Evolutionary conservation across 2,797 vertebrate genomes (phyloP).

Genomic region (Melanogrammus aeglefinus): DNA sequence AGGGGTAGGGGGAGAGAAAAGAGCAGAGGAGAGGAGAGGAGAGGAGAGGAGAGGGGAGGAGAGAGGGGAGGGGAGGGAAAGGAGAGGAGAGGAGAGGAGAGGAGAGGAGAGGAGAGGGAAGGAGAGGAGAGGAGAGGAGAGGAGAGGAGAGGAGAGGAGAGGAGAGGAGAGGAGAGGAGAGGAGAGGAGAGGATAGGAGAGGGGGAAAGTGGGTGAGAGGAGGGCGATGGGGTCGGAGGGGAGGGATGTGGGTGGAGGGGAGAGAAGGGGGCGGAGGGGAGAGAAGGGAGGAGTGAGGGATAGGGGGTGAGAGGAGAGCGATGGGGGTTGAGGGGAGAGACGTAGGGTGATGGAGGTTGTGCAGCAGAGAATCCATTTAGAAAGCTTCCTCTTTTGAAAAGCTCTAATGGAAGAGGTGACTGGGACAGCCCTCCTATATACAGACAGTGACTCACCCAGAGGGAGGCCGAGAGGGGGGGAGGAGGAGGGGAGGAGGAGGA

Average conservation of each 20-base stretch:
- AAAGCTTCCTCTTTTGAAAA: slow-evolving; percentile 2
- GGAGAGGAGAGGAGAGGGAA: background rate
- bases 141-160: slow-evolving; percentile 5
- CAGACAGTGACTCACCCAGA: background rate
- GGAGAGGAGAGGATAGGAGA: too few relatives aligned
- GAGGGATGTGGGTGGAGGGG: too few relatives aligned
- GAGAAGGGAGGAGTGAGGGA: background rate
- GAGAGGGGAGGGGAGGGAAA: background rate
- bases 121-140: too few relatives aligned
- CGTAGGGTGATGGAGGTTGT: background rate
- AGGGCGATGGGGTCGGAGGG: background rate
- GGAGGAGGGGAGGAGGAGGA: too few relatives aligned
- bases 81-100: too few relatives aligned
- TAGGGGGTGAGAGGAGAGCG: too few relatives aligned
- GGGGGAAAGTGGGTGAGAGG: background rate
- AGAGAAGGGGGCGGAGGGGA: too few relatives aligned
- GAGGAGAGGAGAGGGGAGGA: background rate
- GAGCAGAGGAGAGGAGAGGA: background rate
- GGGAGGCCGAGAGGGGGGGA: slow-evolving; percentile 4
- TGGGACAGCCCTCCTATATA: background rate
- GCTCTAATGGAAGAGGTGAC: background rate
- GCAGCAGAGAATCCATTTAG: background rate
- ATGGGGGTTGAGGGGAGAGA: background rate
- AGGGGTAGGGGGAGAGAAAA: background rate
- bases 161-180: background rate